Evolutionary conservation across 2,113 vertebrate species (phyloP).

Genomic region (Pomatorhinus ruficollis): DNA sequence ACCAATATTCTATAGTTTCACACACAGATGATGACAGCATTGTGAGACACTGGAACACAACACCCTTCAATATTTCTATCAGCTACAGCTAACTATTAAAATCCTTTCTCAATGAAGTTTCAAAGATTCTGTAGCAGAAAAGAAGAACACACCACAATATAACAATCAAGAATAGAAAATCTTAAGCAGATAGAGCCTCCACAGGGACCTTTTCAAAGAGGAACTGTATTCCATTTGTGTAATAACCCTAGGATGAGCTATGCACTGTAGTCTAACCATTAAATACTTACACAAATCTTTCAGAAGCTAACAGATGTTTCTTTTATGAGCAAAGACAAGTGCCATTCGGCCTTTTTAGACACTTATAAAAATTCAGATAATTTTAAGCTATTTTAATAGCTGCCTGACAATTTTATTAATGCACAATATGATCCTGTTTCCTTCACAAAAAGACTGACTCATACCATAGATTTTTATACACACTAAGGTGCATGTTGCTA

Average conservation of each 20-base stretch:
- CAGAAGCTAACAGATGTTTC: constrained; percentile 55
- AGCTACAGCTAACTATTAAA: neutral
- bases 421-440: neutral
- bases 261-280: neutral
- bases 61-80: neutral
- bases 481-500: neutral
- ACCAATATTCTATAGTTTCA: neutral
- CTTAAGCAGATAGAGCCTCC: neutral
- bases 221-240: neutral
- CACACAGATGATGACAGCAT: neutral
- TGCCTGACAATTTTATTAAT: constrained; percentile 64
- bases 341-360: constrained; percentile 35
- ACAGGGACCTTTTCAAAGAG: neutral
- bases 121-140: neutral
- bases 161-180: neutral
- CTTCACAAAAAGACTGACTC: constrained; percentile 30
- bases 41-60: neutral
- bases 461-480: neutral
- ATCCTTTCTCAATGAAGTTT: neutral
- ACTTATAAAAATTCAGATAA: constrained; percentile 48
- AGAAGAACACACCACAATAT: neutral
- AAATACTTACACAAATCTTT: constrained; percentile 1
- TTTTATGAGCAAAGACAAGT: constrained; percentile 58
- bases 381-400: constrained; percentile 63
- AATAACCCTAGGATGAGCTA: neutral